A percentile compares a stretch with the other conserved stretches of the same genome.
Evolutionary conservation across 1,140 invertebrate species (phyloP).

Genomic region (Heliconius eleuchia): DNA sequence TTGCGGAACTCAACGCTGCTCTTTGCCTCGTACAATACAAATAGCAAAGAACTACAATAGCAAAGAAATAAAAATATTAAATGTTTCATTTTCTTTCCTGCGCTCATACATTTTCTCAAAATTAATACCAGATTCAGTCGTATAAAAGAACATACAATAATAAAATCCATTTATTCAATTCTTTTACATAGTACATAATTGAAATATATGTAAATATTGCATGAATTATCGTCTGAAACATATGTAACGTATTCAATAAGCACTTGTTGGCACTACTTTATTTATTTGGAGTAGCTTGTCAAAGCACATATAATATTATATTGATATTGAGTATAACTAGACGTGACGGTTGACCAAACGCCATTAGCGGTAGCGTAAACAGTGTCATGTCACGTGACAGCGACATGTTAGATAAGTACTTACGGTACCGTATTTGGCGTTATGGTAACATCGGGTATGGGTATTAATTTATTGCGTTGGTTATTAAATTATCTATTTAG

Average conservation of each 20-base stretch:
- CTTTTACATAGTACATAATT: not conserved
- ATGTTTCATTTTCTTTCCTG: too few species aligned
- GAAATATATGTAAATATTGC: not conserved
- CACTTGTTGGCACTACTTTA: not conserved
- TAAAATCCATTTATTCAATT: too few species aligned
- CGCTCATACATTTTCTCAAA: too few species aligned
- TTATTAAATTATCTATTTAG: not conserved
- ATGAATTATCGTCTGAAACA: too few species aligned
- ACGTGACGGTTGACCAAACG: slow-evolving; percentile 29
- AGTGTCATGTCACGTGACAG: slow-evolving; percentile 25
- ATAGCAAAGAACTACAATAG: too few species aligned
- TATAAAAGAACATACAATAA: too few species aligned
- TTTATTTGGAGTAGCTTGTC: not conserved
- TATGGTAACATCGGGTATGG: not conserved
- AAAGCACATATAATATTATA: slow-evolving; percentile 3
- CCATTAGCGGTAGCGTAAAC: slow-evolving; percentile 30
- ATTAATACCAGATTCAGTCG: too few species aligned
- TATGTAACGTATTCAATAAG: not conserved
- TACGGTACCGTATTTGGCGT: not conserved
- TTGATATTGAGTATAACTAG: slow-evolving; percentile 14
- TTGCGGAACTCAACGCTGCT: too few species aligned
- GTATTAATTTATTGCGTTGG: not conserved
- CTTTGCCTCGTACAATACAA: too few species aligned
- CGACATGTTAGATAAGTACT: slow-evolving; percentile 17
- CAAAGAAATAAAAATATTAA: too few species aligned